These are phyloP conservation scores for Lymantria monacha DNA, from an alignment of 2,888 invertebrate species.

Conservation along the genomic window DNA sequence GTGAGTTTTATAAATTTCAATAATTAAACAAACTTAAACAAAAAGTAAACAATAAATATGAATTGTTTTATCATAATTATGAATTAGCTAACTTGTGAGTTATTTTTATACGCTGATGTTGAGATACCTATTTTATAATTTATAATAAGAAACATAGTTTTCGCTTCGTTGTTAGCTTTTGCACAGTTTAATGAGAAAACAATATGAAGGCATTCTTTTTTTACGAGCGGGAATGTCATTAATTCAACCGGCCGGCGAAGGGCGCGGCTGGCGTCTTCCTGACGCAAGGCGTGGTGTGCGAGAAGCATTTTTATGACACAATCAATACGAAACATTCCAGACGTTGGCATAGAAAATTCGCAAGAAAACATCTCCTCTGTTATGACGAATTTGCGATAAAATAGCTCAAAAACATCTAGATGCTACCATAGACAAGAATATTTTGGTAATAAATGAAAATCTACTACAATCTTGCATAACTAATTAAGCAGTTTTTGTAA, in stretches of 20 bases:
- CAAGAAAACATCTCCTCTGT: not conserved
- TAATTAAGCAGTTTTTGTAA: not conserved
- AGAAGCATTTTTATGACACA: slow-evolving; percentile 35
- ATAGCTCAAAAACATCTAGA: not conserved
- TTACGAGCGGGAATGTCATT: slow-evolving; percentile 26
- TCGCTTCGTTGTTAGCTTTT: not conserved
- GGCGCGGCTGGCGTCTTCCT: slow-evolving; percentile 53
- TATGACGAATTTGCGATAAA: not conserved
- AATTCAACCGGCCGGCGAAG: slow-evolving; percentile 42
- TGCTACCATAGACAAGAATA: not conserved
- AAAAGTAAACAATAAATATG: not conserved
- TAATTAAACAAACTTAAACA: no score
- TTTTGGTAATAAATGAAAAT: not conserved
- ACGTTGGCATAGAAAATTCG: slow-evolving; percentile 2
- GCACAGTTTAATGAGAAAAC: not conserved
- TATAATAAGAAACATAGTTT: not conserved
- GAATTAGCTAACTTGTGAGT: not conserved
- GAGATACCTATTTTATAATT: not conserved
- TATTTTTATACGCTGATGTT: not conserved
- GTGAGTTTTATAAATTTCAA: no score
- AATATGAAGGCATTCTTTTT: not conserved
- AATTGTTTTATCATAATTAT: not conserved
- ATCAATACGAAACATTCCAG: slow-evolving; percentile 29
- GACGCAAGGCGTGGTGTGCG: slow-evolving; percentile 57
- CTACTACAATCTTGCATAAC: not conserved